phyloP scores from a whole-genome alignment of 2,113 vertebrate species.

The Aspiorhynchus laticeps region DNA sequence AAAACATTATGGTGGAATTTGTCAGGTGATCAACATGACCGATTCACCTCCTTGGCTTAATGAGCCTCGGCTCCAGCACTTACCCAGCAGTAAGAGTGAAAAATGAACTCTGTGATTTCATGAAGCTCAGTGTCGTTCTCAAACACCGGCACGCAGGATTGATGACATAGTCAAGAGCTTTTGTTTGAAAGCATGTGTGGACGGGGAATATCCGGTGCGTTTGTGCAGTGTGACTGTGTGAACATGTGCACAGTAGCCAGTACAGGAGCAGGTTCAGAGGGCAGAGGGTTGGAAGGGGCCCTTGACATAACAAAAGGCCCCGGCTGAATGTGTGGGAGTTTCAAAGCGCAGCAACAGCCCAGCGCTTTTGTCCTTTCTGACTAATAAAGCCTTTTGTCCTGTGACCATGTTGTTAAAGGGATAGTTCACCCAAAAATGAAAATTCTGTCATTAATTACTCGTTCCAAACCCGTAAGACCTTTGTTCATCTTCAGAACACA shows the following conservation, averaged over 20 bases:
- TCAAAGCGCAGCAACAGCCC: background rate
- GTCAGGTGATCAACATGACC: constrained; percentile 58
- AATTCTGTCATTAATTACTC: too few relatives aligned
- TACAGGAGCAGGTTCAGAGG: constrained; percentile 8
- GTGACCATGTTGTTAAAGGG: too few relatives aligned
- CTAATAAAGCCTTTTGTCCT: background rate
- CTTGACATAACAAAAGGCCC: constrained; percentile 1
- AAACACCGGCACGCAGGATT: constrained; percentile 34
- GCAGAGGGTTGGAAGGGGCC: background rate
- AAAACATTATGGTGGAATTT: background rate
- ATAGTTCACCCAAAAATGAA: too few relatives aligned
- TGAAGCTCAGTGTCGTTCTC: constrained; percentile 57
- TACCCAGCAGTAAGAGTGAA: constrained; percentile 36
- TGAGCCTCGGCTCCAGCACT: constrained; percentile 56
- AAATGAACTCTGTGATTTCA: constrained; percentile 64
- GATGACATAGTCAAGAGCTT: constrained; percentile 12
- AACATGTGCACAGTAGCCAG: constrained; percentile 28
- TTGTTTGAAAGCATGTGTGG: background rate
- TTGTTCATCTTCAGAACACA: too few relatives aligned
- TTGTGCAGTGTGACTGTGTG: constrained; percentile 22
- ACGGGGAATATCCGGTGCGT: background rate
- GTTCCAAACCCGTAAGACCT: too few relatives aligned
- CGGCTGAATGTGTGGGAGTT: constrained; percentile 18
- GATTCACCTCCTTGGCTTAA: constrained; percentile 54
- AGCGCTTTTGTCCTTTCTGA: constrained; percentile 16